phyloP scores from a whole-genome alignment of 2,113 vertebrate genomes.

The Lophotis ruficrista region DNA sequence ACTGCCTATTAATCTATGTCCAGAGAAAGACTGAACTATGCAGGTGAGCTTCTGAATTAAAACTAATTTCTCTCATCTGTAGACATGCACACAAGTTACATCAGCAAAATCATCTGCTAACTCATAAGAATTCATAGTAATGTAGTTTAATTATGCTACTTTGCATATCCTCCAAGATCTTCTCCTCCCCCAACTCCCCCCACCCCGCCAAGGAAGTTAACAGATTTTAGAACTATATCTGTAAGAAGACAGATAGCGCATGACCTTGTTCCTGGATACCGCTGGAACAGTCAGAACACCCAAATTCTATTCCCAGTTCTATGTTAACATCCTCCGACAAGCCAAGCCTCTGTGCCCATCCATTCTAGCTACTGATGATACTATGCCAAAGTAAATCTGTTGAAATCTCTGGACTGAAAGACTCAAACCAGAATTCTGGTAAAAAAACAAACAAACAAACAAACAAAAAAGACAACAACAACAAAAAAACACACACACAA shows the following conservation, averaged over 20 bases:
- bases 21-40: neutral
- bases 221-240: slow-evolving; percentile 39
- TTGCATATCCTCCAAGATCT: neutral
- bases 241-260: neutral
- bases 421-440: neutral
- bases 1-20: neutral
- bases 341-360: neutral
- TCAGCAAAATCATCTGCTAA: neutral
- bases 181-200: no score
- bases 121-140: neutral
- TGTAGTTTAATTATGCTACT: neutral
- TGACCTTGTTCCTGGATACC: neutral
- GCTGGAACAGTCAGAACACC: neutral
- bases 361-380: neutral
- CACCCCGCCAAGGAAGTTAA: neutral
- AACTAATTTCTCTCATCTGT: neutral
- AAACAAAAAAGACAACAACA: no score
- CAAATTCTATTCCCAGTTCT: neutral
- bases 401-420: neutral
- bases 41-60: neutral
- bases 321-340: neutral
- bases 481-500: no score
- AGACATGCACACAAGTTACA: neutral
- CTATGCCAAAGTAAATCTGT: neutral
- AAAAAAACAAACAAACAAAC: neutral